A percentile compares a stretch with the other conserved stretches of the same genome.
Evolutionary conservation across 2,113 vertebrate genomes (phyloP).

Genomic region (Leptocoma aspasia): DNA sequence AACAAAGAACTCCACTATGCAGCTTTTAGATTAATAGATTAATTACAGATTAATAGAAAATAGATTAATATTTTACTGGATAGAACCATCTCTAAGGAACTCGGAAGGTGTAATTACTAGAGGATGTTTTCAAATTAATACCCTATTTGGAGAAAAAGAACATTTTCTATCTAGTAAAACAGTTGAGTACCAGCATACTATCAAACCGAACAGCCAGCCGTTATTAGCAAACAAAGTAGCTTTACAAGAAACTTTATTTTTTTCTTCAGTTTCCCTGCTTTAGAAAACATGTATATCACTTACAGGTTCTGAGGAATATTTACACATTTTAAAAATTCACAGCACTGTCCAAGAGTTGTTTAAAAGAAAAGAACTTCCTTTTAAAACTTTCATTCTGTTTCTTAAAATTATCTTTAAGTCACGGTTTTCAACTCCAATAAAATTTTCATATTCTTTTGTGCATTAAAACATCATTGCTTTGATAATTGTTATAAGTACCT

Average conservation of each 20-base stretch:
- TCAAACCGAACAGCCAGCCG: neutral
- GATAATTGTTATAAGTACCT: conserved; percentile 75
- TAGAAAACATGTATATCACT: neutral
- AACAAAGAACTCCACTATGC: neutral
- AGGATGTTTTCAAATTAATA: neutral
- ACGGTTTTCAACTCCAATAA: neutral
- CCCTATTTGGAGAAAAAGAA: neutral
- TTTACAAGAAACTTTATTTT: neutral
- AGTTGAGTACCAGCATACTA: neutral
- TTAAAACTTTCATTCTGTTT: neutral
- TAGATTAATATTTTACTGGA: neutral
- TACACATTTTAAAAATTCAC: neutral
- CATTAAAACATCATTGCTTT: neutral
- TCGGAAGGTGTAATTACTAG: neutral
- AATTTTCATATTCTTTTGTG: neutral
- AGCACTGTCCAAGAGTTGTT: neutral
- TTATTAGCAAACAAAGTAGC: neutral
- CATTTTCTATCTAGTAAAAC: neutral
- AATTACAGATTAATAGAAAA: too few relatives aligned
- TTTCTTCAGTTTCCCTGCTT: neutral
- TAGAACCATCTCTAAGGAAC: neutral
- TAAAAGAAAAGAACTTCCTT: neutral
- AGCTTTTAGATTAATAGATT: neutral
- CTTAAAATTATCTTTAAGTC: neutral
- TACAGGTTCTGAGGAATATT: neutral